Evolutionary conservation across 1,140 invertebrate species (phyloP).

Genomic region (Heliconius melpomene): DNA sequence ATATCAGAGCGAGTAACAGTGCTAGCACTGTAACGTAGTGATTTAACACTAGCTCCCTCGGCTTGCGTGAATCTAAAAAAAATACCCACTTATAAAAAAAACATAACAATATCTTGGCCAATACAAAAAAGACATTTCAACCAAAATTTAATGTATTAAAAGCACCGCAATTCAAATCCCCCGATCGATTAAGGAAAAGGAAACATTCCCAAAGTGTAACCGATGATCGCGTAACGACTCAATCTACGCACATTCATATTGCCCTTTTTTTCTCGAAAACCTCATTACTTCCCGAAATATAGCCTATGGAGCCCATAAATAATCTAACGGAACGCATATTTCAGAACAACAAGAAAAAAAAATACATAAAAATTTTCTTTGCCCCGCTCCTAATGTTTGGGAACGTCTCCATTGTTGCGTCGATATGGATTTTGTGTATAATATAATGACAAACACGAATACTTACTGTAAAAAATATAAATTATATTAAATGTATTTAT

Average conservation of each 20-base stretch:
- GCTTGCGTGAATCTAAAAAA: no score
- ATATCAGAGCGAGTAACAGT: no score
- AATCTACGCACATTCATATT: slow-evolving; percentile 77
- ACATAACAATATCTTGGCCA: not conserved
- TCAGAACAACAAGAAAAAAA: slow-evolving; percentile 78
- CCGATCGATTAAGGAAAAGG: slow-evolving; percentile 46
- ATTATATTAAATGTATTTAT: no score
- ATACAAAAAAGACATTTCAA: not conserved
- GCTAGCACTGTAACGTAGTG: no score
- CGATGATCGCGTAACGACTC: slow-evolving; percentile 67
- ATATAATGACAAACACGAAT: no score
- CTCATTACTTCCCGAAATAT: slow-evolving; percentile 79
- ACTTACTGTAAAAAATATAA: no score
- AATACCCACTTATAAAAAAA: no score
- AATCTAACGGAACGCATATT: slow-evolving; percentile 79
- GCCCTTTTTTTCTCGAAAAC: slow-evolving; percentile 75
- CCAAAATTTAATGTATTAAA: slow-evolving; percentile 8
- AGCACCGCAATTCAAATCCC: slow-evolving; percentile 37
- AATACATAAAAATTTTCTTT: slow-evolving; percentile 78
- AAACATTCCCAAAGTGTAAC: slow-evolving; percentile 45
- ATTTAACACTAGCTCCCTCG: no score
- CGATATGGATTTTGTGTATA: not conserved
- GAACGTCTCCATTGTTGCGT: slow-evolving; percentile 55
- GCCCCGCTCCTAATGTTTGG: slow-evolving; percentile 66
- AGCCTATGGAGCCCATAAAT: slow-evolving; percentile 79